phyloP scores from a whole-genome alignment of 1,140 invertebrate genomes.

The Drosophila prosaltans region DNA sequence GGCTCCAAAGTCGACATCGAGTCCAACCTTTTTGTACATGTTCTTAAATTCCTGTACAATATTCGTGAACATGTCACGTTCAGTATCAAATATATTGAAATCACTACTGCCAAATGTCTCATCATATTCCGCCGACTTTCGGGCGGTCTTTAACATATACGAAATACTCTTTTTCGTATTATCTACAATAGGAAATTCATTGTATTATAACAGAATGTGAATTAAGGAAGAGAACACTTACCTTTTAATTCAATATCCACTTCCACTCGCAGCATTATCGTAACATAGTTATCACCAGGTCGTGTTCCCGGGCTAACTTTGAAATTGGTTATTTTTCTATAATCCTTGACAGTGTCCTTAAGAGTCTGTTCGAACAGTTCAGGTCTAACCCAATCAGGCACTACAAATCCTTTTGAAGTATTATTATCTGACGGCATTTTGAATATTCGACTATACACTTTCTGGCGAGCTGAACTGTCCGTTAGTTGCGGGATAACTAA shows the following conservation, averaged over 20 bases:
- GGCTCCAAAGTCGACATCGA: slow-evolving; percentile 52
- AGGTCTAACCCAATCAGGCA: slow-evolving; percentile 79
- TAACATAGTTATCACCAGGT: slow-evolving; percentile 62
- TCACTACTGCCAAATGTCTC: slow-evolving; percentile 30
- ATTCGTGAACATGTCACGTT: slow-evolving; percentile 48
- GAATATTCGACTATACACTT: neutral
- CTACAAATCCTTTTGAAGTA: neutral
- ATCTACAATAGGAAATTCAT: slow-evolving; percentile 26
- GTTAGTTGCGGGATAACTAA: neutral
- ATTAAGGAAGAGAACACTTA: neutral
- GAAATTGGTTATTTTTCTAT: slow-evolving; percentile 54
- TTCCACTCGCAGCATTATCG: slow-evolving; percentile 50
- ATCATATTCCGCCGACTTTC: slow-evolving; percentile 24
- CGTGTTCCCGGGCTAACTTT: slow-evolving; percentile 35
- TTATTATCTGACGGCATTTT: slow-evolving; percentile 30
- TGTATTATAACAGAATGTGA: too few species aligned
- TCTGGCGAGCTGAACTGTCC: too few species aligned
- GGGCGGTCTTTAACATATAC: slow-evolving; percentile 55
- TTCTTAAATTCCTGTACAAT: slow-evolving; percentile 53
- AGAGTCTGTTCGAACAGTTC: slow-evolving; percentile 81
- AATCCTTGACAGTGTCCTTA: slow-evolving; percentile 57
- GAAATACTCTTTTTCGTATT: slow-evolving; percentile 26
- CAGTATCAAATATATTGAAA: slow-evolving; percentile 47
- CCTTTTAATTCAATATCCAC: slow-evolving; percentile 46
- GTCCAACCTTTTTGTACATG: slow-evolving; percentile 67